These are phyloP conservation scores for Malurus splendens DNA, from an alignment of 2,797 vertebrate genomes.

Conservation along the genomic window DNA sequence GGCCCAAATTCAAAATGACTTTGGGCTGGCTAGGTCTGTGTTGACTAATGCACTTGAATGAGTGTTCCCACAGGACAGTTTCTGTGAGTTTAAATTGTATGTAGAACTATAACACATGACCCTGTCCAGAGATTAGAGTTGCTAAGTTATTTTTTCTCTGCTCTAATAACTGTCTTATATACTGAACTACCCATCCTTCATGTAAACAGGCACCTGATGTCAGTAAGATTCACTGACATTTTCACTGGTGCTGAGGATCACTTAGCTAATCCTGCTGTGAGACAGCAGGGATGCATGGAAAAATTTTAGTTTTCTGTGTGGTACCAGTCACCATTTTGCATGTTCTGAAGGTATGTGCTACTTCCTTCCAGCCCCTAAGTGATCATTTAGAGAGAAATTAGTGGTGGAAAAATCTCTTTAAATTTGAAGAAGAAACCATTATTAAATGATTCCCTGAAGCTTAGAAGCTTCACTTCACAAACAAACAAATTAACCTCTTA, in stretches of 20 bases:
- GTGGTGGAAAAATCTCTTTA: background rate
- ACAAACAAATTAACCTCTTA: background rate
- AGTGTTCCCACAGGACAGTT: background rate
- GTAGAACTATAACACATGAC: background rate
- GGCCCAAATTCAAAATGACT: background rate
- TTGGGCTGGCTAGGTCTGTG: background rate
- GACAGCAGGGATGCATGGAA: background rate
- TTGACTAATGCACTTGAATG: background rate
- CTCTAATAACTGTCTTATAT: background rate
- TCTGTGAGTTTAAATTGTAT: background rate
- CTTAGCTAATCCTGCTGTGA: background rate
- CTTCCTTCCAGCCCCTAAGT: background rate
- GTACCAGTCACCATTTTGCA: background rate
- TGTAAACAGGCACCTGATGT: background rate
- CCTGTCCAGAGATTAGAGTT: background rate
- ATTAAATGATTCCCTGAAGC: conserved; percentile 8
- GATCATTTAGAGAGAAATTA: background rate
- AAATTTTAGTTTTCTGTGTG: background rate
- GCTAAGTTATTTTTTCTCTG: background rate
- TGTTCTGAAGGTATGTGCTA: background rate
- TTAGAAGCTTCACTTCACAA: background rate
- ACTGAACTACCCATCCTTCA: background rate
- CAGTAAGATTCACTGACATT: background rate
- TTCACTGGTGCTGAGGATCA: background rate
- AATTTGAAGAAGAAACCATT: background rate